Base-by-base conservation (phyloP, 2,888 invertebrate genomes). In the Melipona bicolor region DNA sequence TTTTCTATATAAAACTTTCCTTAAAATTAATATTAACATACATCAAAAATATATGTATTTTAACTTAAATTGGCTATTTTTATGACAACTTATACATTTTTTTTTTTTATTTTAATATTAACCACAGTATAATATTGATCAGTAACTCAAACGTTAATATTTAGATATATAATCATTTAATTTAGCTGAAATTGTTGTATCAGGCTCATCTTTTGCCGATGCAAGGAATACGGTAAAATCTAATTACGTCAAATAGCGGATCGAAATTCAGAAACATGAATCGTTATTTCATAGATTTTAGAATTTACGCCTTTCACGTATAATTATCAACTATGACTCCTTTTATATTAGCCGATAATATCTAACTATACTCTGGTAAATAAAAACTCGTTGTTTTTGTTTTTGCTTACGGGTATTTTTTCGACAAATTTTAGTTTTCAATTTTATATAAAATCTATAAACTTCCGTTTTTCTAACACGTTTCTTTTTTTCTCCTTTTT, bases 401-500 rank as follows among this genome's bases (percentile, higher is more conserved):
- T 50, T 69, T 69, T 17, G 59, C 9, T 21, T 74, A 50, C 36
- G 56, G 65, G 50, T 32, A n/a, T 59, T 80, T 50, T 54, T 17
- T 27, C 17, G 61, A 43, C 24, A 24, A 80, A 80, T 11, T 69
- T 74, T 24, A 52, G 62, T 70, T 32, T 69, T 49, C 27, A 56
- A 64, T 24, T 59, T 59, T 27, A 67, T 70, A 70, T 76, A 83
- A 83, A 83, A 81, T 67, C 75, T 80, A 80, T 80, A 62, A 67
- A 76, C 72, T 72, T 43, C 43, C 9, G 76, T 72, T 52, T 43
- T 67, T 49, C 56, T 27, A 32, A 32, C 4, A 32, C 4, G 32
- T 61, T 52, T 27, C 27, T 50, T 49, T 21, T 36, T 59, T 52
- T 54, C 15, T 21, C 17, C 54, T 21, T 49, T 24, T 59, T 64